These are phyloP conservation scores for Prosapia bicincta DNA, from an alignment of 2,888 invertebrate species.

Conservation along the genomic window DNA sequence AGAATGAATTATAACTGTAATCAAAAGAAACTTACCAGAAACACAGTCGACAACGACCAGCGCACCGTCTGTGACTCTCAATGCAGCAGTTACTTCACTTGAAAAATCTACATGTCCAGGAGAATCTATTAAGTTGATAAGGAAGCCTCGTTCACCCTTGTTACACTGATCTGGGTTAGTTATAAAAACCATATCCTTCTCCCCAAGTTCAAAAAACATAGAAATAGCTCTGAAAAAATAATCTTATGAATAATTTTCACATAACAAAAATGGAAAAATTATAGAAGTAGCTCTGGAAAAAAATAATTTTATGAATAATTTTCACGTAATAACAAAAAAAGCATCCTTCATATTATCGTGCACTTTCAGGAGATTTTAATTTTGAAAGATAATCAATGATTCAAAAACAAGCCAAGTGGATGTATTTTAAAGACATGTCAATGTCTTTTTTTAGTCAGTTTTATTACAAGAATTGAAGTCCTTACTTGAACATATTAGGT, in stretches of 20 bases:
- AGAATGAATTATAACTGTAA: too few species aligned
- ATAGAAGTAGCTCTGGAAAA: neutral
- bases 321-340: too few species aligned
- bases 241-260: neutral
- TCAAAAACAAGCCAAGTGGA: too few species aligned
- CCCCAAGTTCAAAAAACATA: conserved; percentile 96
- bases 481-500: too few species aligned
- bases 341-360: too few species aligned
- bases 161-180: conserved; percentile 87
- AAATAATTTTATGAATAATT: neutral
- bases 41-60: conserved; percentile 99
- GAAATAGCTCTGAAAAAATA: conserved; percentile 83
- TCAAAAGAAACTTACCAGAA: conserved; percentile 85
- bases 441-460: too few species aligned
- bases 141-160: conserved; percentile 89
- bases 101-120: conserved; percentile 99
- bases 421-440: too few species aligned
- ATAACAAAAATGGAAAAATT: neutral
- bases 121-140: conserved; percentile 99
- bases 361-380: too few species aligned
- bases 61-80: conserved; percentile 99
- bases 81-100: conserved; percentile 98
- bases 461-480: too few species aligned
- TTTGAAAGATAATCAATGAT: too few species aligned
- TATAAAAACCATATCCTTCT: conserved; percentile 93